Evolutionary conservation across 2,888 invertebrate species (phyloP), one percentile per base, ranked within the genome.

Genomic region (Hecatera dysodea): DNA sequence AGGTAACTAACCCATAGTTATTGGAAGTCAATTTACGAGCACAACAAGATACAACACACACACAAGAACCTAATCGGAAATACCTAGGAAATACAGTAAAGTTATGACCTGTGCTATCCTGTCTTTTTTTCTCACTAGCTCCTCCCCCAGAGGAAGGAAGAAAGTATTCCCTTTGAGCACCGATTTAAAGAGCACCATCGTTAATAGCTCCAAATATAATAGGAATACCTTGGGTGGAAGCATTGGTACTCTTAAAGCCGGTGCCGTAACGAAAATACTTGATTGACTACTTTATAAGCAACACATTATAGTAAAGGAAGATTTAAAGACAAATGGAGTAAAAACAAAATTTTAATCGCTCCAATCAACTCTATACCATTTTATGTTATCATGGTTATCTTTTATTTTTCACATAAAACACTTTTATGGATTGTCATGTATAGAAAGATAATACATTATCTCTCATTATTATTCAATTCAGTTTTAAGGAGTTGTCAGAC

Each of bases 351-450:
- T 46, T 64, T 69, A 60, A 65, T 64, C 24, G n/a, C 39, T 69
- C 15, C 24, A 44, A 63, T 52, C 66, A 61, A 53, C 80, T 78
- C 79, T 60, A 80, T 67, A 44, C 65, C 82, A 70, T 79, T 80
- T 61, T 5, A 19, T 79, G 64, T 70, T 70, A 29, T 65, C 22
- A 9, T 27, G 36, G 67, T 42, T 11, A 17, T 67, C 17, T 48
- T 82, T 67, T 82, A 81, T 78, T 78, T 79, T 69, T 33, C n/a
- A 39, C 62, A 81, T 78, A 81, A 68, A 80, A 73, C 36, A 60
- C 33, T 66, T 65, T 68, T 69, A 81, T 70, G 50, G 79, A 74
- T 69, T 80, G 79, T 55, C 60, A 55, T 50, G 61, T 56, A 80
- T 70, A 60, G 67, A 67, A 74, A 70, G 46, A 80, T 70, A 67